These are phyloP conservation scores for Lichenostomus cassidix DNA, from an alignment of 2,113 vertebrate genomes.

Conservation along the genomic window DNA sequence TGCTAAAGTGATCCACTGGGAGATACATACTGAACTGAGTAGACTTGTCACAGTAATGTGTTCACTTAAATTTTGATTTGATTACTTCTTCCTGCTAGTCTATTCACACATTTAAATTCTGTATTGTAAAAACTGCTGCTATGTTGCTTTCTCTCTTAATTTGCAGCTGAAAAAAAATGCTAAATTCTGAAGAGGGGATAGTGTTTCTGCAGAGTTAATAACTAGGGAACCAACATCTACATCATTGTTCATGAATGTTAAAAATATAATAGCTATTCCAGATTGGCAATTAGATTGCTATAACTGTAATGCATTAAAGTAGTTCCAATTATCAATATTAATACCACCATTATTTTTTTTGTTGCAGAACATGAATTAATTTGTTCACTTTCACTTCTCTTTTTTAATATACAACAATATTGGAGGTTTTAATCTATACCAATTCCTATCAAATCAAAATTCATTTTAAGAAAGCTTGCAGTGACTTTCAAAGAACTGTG, in stretches of 20 bases:
- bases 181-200: neutral
- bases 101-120: neutral
- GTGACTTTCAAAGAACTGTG: neutral
- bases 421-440: neutral
- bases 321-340: slow-evolving; percentile 23
- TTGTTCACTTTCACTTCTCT: neutral
- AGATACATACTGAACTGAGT: neutral
- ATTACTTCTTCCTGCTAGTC: neutral
- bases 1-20: neutral
- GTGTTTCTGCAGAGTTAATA: neutral
- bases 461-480: neutral
- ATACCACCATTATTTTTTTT: neutral
- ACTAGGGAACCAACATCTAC: neutral
- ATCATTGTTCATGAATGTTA: neutral
- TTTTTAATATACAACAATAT: neutral
- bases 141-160: neutral
- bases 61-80: neutral
- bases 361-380: neutral
- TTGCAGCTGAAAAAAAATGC: neutral
- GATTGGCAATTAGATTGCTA: neutral
- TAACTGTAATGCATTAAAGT: neutral
- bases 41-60: neutral
- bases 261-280: slow-evolving; percentile 26
- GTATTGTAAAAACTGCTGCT: neutral
- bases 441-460: neutral